Evolutionary conservation across 1,140 invertebrate species (phyloP), one percentile per base, ranked within the genome.

Genomic region (Trachymyrmex septentrionalis): DNA sequence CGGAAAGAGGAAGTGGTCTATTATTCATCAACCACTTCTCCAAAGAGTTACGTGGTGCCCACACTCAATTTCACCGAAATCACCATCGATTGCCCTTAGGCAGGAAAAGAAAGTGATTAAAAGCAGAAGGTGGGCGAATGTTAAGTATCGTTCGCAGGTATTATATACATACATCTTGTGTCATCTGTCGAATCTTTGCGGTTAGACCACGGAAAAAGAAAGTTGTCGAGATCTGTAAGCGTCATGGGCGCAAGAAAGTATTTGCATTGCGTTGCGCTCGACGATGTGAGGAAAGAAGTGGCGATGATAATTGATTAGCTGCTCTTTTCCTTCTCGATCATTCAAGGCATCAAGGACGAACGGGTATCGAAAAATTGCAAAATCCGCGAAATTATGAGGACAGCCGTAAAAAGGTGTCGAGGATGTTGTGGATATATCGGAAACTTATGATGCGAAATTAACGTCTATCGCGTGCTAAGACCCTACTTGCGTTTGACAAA

Each of bases 51-150:
- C 27, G 12, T 14, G 30, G 10, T 44, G 30, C 2, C 38, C 21
- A 44, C 19, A n/a, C 10, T 44, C 10, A 19, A 44, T 78, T 14
- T 55, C 44, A 85, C n/a, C n/a, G n/a, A 16, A 24, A 69, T 76
- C n/a, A 24, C 16, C 44, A 50, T 0, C 57, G 55, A 66, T 55
- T 64, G 55, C 16, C 24, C 64, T 89, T 77, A 44, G 71, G 76
- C 77, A 34, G 55, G 6, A 61, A 87, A 90, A 90, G 89, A 90
- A 90, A 90, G 89, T 67, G 48, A 38, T 84, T 69, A 87, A 90
- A 88, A 90, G 88, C 59, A 12, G 48, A 27, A 81, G 48, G 9
- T 59, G 21, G 30, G 53, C 38, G 14, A 9, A 19, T 6, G 27
- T 30, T 38, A 21, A 73, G 48, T 66, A 85, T 19, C 67, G 57